Evolutionary conservation across 2,888 invertebrate genomes (phyloP).

Genomic region (Hemicrepidius hirtus): DNA sequence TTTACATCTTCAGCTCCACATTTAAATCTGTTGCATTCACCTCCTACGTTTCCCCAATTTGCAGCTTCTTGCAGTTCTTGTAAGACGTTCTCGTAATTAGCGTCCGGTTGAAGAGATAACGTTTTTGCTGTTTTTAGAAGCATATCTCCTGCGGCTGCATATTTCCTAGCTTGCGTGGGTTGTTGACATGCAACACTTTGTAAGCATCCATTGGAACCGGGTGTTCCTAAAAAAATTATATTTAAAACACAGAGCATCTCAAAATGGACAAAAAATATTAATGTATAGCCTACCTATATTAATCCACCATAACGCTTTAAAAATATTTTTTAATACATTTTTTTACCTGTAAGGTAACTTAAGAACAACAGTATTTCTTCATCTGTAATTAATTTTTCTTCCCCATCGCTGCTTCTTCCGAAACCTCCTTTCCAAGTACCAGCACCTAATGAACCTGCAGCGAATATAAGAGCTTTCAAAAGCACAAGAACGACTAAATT

Average conservation of each 20-base stretch:
- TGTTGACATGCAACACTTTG: slow-evolving; percentile 85
- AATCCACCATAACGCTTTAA: not conserved
- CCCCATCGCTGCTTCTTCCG: slow-evolving; percentile 77
- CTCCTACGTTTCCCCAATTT: slow-evolving; percentile 64
- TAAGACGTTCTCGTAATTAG: slow-evolving; percentile 75
- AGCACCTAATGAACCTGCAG: slow-evolving; percentile 85
- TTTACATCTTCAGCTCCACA: slow-evolving; percentile 57
- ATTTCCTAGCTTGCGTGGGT: slow-evolving; percentile 83
- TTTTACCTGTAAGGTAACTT: slow-evolving; percentile 77
- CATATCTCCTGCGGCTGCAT: slow-evolving; percentile 86
- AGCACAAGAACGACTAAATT: slow-evolving; percentile 87
- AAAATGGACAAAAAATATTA: no score
- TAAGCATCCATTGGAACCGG: slow-evolving; percentile 81
- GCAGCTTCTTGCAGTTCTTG: slow-evolving; percentile 67
- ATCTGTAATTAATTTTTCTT: slow-evolving; percentile 74
- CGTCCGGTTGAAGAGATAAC: slow-evolving; percentile 69
- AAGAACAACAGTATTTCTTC: slow-evolving; percentile 83
- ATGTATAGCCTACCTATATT: no score
- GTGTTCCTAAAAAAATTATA: slow-evolving; percentile 71
- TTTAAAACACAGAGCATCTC: not conserved
- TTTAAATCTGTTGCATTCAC: slow-evolving; percentile 64
- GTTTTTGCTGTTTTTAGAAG: slow-evolving; percentile 82
- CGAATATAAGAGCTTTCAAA: slow-evolving; percentile 87
- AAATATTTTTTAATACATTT: not conserved
- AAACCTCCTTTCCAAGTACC: slow-evolving; percentile 78